Base-by-base conservation (phyloP, 2,113 vertebrate species). In the Pelodiscus sinensis region DNA sequence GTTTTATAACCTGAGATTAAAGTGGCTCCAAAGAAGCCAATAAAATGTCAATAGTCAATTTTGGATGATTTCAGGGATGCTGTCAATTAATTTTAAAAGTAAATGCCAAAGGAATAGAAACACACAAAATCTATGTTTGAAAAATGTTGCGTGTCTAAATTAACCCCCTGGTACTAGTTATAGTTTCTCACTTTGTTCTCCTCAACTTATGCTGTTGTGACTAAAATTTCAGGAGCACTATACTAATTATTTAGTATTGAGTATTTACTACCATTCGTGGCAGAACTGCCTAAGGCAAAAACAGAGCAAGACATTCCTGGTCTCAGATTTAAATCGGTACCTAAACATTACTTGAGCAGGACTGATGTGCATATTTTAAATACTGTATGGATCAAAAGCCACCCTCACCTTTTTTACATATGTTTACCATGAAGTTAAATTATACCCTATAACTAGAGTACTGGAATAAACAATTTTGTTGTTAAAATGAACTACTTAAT, bases 251-350 rank as follows among this genome's bases (percentile, higher is more conserved):
- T 81, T 55, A 86, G 50, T 89, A 85, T 3, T 14, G 94, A 92
- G 95, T 89, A 94, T 95, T 96, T 94, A 90, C 79, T 85, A 52
- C 75, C 79, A 57, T 86, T 54, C 92, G 80, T 80, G 73, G 79
- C 21, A 96, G 89, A 95, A 88, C 60, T 85, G 94, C 90, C 87
- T 38, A 81, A 95, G 84, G 92, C 93, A 95, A 92, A 94, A 89
- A 79, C 25, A 89, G 55, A 95, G 62, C 16, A 95, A 93, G 54
- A 94, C 55, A 56, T 81, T 94, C 62, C 81, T 51, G 8, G 11
- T 57, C 84, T 97, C 92, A 83, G 77, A 94, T 94, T 84, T 94
- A 91, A 94, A 92, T 92, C 87, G 93, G 79, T 94, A 62, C 79
- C 55, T 86, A 89, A 93, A 85, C 55, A 77, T 86, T 88, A 91